Percentiles rank a stretch among this genome's conserved stretches.
Evolutionary conservation across 2,113 vertebrate species (phyloP).

Genomic region (Microtus montanus): DNA sequence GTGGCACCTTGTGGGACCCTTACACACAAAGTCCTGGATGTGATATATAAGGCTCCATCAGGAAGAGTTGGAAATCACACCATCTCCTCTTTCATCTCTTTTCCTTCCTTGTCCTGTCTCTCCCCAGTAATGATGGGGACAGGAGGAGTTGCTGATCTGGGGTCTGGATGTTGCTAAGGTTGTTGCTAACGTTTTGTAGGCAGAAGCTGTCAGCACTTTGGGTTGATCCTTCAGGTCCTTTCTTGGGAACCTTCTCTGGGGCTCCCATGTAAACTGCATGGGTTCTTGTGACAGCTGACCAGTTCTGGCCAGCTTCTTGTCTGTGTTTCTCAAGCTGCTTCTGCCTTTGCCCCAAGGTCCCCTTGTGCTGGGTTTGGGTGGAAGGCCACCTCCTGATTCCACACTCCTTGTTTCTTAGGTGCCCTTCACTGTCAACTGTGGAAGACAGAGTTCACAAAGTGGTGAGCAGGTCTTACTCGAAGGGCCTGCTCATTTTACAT

Average conservation of each 20-base stretch:
- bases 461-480: background rate
- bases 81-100: background rate
- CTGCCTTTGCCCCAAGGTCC: background rate
- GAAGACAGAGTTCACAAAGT: background rate
- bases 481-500: background rate
- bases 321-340: background rate
- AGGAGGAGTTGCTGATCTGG: background rate
- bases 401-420: background rate
- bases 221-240: background rate
- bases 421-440: background rate
- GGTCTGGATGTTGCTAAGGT: background rate
- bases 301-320: background rate
- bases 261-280: background rate
- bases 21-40: background rate
- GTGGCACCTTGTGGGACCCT: background rate
- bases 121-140: no score
- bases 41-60: background rate
- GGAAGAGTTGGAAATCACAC: background rate
- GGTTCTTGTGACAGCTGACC: background rate
- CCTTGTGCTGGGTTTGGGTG: background rate
- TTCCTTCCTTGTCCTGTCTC: background rate
- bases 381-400: background rate
- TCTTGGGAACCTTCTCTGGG: background rate
- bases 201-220: background rate
- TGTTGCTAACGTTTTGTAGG: background rate